Base-by-base conservation (phyloP, 2,113 vertebrate genomes). In the Pangasianodon gigas region DNA sequence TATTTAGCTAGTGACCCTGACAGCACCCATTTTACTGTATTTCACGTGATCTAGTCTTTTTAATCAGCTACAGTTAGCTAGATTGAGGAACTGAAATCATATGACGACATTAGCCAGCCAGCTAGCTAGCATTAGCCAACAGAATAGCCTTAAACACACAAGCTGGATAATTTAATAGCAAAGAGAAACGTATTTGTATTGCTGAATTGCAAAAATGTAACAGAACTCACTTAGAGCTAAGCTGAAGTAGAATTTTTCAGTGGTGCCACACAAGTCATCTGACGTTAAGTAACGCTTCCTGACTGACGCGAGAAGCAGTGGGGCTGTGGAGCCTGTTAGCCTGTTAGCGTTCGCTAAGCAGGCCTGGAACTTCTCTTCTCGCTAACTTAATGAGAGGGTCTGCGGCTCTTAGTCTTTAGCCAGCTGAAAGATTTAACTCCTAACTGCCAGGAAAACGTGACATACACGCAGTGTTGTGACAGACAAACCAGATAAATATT, bases 31-130 rank as follows among this genome's bases (percentile, higher is more conserved):
- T 37, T 88, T 0, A 67, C 14, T 29, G 62, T 41, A 56, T 26
- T 82, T n/a, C 32, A 82, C 46, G 6, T 54, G 41, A 62, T n/a
- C 7, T 65, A 16, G 69, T 26, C 18, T 82, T 37, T 1, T 9
- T 51, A 7, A 29, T 62, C 29, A 74, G 44, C 29, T 65, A 16
- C 0, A 44, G 11, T 65, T 46, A 24, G 9, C 24, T 26, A 8
- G 51, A 88, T 60, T 91, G 32, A 87, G 88, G 84, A 91, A 91
- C 91, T 90, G 77, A 91, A 92, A 90, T 87, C 89, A 88, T 75
- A 82, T 85, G 92, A 87, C 87, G 89, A 54, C 85, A 79, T 18
- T 52, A 80, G 75, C 24, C 46, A 74, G 71, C 62, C 44, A 80
- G 75, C n/a, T 32, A 51, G 80, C 75, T 74, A 69, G 46, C 60